Conservation (phyloP, 2,888 invertebrate species). For the Trissolcus brochymenae region DNA sequence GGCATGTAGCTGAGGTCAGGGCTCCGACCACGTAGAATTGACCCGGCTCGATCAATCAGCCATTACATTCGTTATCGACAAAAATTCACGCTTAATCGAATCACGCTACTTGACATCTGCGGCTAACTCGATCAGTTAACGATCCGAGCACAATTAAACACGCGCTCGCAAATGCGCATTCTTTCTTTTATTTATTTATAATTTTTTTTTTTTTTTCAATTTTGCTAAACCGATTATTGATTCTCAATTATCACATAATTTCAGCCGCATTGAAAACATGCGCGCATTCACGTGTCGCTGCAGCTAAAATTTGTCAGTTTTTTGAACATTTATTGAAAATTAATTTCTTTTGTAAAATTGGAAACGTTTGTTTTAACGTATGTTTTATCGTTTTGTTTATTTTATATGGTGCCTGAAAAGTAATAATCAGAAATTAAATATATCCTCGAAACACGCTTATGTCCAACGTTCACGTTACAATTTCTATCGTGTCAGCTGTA, state of each 20-base stretch:
- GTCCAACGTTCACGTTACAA: too few relatives aligned
- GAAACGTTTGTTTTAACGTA: too few relatives aligned
- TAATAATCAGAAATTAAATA: too few relatives aligned
- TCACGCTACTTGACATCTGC: constrained; percentile 67
- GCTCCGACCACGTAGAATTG: constrained; percentile 50
- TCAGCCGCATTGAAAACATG: constrained; percentile 14
- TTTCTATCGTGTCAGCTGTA: too few relatives aligned
- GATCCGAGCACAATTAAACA: constrained; percentile 33
- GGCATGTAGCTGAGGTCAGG: constrained; percentile 58
- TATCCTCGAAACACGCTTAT: background rate
- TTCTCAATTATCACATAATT: constrained; percentile 30
- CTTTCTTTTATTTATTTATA: constrained; percentile 41
- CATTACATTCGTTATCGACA: constrained; percentile 67
- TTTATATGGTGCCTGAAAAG: background rate
- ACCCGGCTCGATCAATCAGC: constrained; percentile 58
- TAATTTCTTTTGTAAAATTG: background rate
- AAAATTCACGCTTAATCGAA: constrained; percentile 73
- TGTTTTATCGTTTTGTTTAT: too few relatives aligned
- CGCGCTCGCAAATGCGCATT: constrained; percentile 14
- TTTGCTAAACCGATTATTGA: constrained; percentile 30
- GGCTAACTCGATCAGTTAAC: constrained; percentile 44
- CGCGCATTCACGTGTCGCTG: background rate
- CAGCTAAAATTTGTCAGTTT: background rate
- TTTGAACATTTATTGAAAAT: too few relatives aligned
- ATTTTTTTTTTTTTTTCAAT: constrained; percentile 32